Evolutionary conservation across 1,140 invertebrate species (phyloP).

Genomic region (Plodia interpunctella): DNA sequence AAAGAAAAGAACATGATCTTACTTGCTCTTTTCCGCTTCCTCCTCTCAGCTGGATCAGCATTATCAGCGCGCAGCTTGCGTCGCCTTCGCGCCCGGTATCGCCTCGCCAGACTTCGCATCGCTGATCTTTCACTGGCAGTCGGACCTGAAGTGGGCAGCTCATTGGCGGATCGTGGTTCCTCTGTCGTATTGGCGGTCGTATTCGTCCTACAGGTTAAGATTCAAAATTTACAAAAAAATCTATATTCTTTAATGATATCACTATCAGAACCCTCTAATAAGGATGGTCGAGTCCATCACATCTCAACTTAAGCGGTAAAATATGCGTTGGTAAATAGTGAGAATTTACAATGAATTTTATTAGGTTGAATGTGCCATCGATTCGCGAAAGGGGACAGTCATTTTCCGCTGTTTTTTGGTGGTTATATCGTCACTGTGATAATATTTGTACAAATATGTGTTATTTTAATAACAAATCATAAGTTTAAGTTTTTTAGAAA

Average conservation of each 20-base stretch:
- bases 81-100: conserved; percentile 77
- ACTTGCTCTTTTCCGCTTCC: conserved; percentile 71
- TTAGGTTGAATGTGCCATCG: too few relatives aligned
- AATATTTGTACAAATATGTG: too few relatives aligned
- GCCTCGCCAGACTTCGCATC: conserved; percentile 84
- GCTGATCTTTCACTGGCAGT: conserved; percentile 84
- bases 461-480: too few relatives aligned
- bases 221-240: neutral
- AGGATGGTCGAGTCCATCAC: too few relatives aligned
- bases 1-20: conserved; percentile 12
- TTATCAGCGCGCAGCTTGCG: conserved; percentile 72
- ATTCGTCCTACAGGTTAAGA: conserved; percentile 36
- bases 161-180: conserved; percentile 72
- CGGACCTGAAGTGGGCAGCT: conserved; percentile 76
- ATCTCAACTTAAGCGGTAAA: too few relatives aligned
- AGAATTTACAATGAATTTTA: too few relatives aligned
- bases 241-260: neutral
- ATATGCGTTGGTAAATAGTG: too few relatives aligned
- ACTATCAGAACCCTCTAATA: too few relatives aligned
- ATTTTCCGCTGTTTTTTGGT: too few relatives aligned
- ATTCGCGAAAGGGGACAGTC: too few relatives aligned
- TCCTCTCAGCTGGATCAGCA: conserved; percentile 59
- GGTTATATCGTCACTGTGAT: too few relatives aligned
- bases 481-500: too few relatives aligned
- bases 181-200: conserved; percentile 57